Percentiles rank a stretch among this genome's conserved stretches.
Evolutionary conservation across 2,797 vertebrate species (phyloP).

Genomic region (Arremon brunneinucha): DNA sequence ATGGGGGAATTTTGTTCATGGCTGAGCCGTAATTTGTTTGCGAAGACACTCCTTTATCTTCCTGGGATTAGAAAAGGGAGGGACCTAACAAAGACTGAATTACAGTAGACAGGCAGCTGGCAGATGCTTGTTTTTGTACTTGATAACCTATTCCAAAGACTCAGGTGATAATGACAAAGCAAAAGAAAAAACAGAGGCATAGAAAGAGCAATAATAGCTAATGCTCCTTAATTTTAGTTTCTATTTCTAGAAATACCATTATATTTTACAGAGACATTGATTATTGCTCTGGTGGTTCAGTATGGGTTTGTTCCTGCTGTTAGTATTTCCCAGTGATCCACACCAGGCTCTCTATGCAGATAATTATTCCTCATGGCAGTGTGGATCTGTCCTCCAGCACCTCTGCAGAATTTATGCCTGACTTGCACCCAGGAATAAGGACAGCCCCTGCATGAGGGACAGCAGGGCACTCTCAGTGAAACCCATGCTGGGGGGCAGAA

Average conservation of each 20-base stretch:
- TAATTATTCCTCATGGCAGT: background rate
- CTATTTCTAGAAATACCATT: background rate
- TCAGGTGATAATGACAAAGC: background rate
- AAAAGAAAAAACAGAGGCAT: background rate
- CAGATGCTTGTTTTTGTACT: background rate
- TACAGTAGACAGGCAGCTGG: background rate
- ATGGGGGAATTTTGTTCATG: background rate
- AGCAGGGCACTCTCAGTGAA: background rate
- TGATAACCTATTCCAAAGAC: background rate
- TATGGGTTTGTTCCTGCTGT: background rate
- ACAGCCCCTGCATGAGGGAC: background rate
- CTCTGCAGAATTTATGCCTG: background rate
- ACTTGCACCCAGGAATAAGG: background rate
- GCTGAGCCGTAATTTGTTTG: background rate
- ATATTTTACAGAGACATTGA: background rate
- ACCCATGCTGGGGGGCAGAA: background rate
- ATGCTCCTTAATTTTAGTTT: background rate
- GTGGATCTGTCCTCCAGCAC: background rate
- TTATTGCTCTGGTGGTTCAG: background rate
- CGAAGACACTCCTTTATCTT: background rate
- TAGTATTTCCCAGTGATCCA: background rate
- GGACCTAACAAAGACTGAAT: background rate
- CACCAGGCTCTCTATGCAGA: background rate
- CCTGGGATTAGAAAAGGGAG: background rate
- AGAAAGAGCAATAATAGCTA: background rate